Conservation (phyloP, 2,888 invertebrate species). For the Margaritifera margaritifera region DNA sequence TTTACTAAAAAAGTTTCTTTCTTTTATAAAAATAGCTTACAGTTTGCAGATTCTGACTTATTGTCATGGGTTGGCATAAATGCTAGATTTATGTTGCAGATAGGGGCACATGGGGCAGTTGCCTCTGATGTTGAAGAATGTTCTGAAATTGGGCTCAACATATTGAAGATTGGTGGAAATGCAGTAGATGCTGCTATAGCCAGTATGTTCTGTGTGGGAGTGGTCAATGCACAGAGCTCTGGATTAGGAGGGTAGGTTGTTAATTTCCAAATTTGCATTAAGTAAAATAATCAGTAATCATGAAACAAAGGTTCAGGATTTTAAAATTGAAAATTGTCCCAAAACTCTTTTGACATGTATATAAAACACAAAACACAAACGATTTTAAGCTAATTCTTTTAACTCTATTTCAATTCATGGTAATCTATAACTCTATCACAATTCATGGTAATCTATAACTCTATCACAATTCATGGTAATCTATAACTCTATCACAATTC, state of each 20-base stretch:
- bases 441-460: too few relatives aligned
- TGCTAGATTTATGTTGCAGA: conserved; percentile 72
- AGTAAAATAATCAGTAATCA: neutral
- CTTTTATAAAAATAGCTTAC: too few relatives aligned
- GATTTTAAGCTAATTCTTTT: too few relatives aligned
- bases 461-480: too few relatives aligned
- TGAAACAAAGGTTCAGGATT: neutral
- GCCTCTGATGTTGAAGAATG: conserved; percentile 82
- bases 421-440: too few relatives aligned
- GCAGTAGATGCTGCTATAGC: conserved; percentile 86
- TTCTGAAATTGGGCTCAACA: conserved; percentile 81
- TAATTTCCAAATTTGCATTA: too few relatives aligned
- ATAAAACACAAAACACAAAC: too few relatives aligned
- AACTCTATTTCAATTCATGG: too few relatives aligned
- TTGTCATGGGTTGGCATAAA: neutral
- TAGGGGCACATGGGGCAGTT: conserved; percentile 84
- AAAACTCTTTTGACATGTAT: too few relatives aligned
- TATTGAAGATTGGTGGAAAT: conserved; percentile 82
- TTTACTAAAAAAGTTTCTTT: too few relatives aligned
- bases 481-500: too few relatives aligned
- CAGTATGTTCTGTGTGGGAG: conserved; percentile 83
- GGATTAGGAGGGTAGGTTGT: conserved; percentile 83
- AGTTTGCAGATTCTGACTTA: too few relatives aligned
- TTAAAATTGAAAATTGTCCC: neutral
- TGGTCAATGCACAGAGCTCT: conserved; percentile 82